These are phyloP conservation scores for Sinocyclocheilus maitianheensis DNA, from an alignment of 2,113 vertebrate genomes.

Conservation along the genomic window DNA sequence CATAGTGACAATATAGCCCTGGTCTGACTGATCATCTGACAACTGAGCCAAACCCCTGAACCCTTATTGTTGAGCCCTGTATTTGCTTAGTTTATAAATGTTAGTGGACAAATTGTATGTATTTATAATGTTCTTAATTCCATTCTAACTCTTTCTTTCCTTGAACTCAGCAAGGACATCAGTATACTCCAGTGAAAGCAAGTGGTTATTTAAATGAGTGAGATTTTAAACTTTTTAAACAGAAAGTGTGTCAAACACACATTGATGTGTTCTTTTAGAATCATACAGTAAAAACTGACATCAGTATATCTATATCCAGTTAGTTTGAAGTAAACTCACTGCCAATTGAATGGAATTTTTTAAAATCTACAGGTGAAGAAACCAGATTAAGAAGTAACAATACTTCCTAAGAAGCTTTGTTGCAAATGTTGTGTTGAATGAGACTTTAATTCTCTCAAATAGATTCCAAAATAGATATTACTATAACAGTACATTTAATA, in stretches of 20 bases:
- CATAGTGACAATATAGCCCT: not conserved
- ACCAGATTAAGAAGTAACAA: not conserved
- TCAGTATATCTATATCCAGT: not conserved
- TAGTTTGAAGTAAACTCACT: conserved; percentile 8
- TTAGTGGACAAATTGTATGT: not conserved
- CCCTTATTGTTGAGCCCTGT: conserved; percentile 1
- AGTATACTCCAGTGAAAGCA: not conserved
- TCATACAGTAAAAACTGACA: not conserved
- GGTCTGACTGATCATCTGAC: not conserved
- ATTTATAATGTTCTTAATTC: conserved; percentile 16
- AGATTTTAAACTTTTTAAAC: conserved; percentile 16
- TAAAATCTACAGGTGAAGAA: not conserved
- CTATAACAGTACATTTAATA: not conserved
- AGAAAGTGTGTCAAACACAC: not conserved
- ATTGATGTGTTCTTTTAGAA: not conserved
- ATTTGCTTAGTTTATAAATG: not conserved
- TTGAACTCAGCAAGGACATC: conserved; percentile 9
- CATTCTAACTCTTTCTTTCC: not conserved
- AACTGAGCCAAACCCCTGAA: not conserved
- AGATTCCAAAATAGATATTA: not conserved
- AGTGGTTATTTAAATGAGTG: conserved; percentile 6
- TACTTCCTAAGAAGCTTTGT: not conserved
- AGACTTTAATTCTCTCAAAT: not conserved
- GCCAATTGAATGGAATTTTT: conserved; percentile 11
- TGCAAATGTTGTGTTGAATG: not conserved